These are phyloP conservation scores for Andrena fulva DNA, from an alignment of 2,888 invertebrate genomes.

Conservation along the genomic window DNA sequence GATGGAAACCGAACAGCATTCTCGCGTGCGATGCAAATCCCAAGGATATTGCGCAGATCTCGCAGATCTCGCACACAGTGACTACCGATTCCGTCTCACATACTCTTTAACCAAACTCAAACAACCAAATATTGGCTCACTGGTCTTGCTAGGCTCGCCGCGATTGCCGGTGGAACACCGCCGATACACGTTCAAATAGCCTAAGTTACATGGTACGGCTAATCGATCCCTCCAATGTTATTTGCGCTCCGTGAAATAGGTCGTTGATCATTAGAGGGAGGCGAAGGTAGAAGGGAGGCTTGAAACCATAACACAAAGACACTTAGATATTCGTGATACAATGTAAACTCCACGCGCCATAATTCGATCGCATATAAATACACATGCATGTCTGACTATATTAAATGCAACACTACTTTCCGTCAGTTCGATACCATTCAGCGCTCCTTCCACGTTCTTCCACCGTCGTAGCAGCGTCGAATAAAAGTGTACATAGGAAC, in stretches of 20 bases:
- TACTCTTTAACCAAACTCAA: conserved; percentile 51
- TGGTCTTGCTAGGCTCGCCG: conserved; percentile 18
- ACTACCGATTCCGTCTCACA: conserved; percentile 32
- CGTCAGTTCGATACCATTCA: neutral
- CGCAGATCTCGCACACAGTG: neutral
- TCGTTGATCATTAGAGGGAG: neutral
- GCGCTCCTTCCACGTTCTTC: neutral
- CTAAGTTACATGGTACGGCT: conserved; percentile 44
- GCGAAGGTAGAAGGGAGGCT: too few relatives aligned
- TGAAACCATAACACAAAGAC: too few relatives aligned
- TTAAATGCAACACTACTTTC: neutral
- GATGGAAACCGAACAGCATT: neutral
- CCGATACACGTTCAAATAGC: conserved; percentile 57
- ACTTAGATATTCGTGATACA: too few relatives aligned
- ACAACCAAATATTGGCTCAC: conserved; percentile 52
- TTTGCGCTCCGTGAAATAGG: neutral
- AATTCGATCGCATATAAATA: too few relatives aligned
- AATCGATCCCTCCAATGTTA: conserved; percentile 47
- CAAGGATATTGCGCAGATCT: neutral
- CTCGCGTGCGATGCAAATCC: conserved; percentile 8
- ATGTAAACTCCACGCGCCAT: too few relatives aligned
- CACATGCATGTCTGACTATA: neutral
- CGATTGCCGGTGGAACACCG: conserved; percentile 51
- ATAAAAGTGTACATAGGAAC: neutral
- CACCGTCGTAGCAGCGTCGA: neutral